These are phyloP conservation scores for Palloptera scutellata DNA, from an alignment of 2,888 invertebrate species.

Conservation along the genomic window DNA sequence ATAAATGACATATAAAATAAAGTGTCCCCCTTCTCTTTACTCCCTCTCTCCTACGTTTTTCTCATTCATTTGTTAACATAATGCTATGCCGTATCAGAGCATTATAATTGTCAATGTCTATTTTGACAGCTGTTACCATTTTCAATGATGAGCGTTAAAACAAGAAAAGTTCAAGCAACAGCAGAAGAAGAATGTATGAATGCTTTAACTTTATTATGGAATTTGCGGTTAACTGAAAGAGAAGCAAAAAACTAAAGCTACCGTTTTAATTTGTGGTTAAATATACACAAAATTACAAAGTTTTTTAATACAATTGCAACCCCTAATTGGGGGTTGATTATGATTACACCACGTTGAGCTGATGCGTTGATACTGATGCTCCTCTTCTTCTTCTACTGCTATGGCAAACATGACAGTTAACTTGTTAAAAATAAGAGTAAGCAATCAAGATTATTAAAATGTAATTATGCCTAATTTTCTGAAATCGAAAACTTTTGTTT, in stretches of 20 bases:
- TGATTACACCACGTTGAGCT: not conserved
- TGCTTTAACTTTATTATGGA: not conserved
- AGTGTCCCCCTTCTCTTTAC: not conserved
- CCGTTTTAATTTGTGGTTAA: conserved; percentile 33
- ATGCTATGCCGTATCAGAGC: no score
- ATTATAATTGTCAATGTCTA: conserved; percentile 24
- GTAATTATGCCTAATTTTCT: conserved; percentile 45
- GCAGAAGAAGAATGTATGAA: conserved; percentile 39
- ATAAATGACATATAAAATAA: not conserved
- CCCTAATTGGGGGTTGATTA: conserved; percentile 21
- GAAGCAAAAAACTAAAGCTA: not conserved
- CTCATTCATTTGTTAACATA: not conserved
- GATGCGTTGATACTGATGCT: no score
- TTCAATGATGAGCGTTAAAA: conserved; percentile 25
- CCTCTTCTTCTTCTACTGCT: no score
- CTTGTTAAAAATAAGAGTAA: conserved; percentile 44
- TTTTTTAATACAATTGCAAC: conserved; percentile 17
- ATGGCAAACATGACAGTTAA: conserved; percentile 41
- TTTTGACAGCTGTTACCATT: conserved; percentile 30
- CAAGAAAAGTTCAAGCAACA: conserved; percentile 38
- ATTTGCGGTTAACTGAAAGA: not conserved
- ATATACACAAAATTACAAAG: not conserved
- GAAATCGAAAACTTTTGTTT: not conserved
- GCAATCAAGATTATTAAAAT: conserved; percentile 59
- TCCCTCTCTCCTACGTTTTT: not conserved